Percentiles rank a stretch among this genome's conserved stretches.
These are phyloP conservation scores for Heliconius erato DNA, from an alignment of 2,888 invertebrate species.

Conservation along the genomic window DNA sequence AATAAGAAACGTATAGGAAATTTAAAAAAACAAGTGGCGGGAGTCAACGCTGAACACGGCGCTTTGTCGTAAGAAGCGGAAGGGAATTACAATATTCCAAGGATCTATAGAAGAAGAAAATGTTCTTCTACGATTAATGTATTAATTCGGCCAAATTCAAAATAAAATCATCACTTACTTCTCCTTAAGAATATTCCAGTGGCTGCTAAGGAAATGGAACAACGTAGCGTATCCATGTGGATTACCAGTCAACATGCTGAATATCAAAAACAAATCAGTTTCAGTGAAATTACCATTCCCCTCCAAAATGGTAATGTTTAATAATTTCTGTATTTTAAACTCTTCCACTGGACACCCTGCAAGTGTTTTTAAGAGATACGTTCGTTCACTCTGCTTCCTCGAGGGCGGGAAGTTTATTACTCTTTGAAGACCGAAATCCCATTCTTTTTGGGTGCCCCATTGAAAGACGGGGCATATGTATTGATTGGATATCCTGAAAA, in stretches of 20 bases:
- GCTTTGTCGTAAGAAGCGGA: too few relatives aligned
- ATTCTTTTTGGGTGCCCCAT: constrained; percentile 92
- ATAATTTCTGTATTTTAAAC: constrained; percentile 87
- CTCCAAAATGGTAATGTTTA: constrained; percentile 90
- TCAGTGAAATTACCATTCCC: constrained; percentile 91
- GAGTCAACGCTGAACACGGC: too few relatives aligned
- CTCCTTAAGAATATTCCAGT: constrained; percentile 89
- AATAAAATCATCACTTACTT: constrained; percentile 79
- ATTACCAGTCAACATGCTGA: constrained; percentile 90
- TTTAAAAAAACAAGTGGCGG: too few relatives aligned
- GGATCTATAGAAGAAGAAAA: too few relatives aligned
- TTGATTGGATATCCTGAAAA: constrained; percentile 89
- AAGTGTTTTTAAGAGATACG: constrained; percentile 91
- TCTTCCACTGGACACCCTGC: constrained; percentile 92
- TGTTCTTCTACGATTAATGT: too few relatives aligned
- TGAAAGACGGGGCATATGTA: constrained; percentile 93
- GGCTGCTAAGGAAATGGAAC: constrained; percentile 89
- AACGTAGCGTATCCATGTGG: constrained; percentile 90
- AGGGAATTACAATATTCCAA: too few relatives aligned
- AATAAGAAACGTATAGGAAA: too few relatives aligned
- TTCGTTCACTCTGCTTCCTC: constrained; percentile 90
- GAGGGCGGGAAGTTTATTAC: constrained; percentile 90
- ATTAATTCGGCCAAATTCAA: too few relatives aligned
- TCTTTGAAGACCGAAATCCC: constrained; percentile 92
- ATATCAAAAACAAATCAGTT: constrained; percentile 90